These are phyloP conservation scores for Ypsolopha scabrella DNA, from an alignment of 2,888 invertebrate species.

Conservation along the genomic window DNA sequence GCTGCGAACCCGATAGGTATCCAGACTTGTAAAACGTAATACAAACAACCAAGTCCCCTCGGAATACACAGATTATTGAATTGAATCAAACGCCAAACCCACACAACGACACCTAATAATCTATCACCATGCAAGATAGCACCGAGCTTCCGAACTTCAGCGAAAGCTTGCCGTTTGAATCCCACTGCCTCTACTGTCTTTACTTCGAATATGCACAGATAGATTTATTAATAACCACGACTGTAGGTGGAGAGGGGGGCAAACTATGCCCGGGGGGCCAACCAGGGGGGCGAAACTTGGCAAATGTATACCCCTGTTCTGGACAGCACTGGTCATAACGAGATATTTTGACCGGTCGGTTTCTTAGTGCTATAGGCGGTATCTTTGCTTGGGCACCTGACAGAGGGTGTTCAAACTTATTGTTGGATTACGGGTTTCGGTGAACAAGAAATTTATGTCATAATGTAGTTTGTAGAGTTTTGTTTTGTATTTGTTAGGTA, in stretches of 20 bases:
- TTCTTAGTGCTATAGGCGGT: slow-evolving; percentile 48
- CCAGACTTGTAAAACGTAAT: no score
- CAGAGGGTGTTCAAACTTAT: slow-evolving; percentile 47
- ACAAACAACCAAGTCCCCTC: no score
- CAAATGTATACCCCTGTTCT: slow-evolving; percentile 60
- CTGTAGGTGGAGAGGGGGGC: slow-evolving; percentile 21
- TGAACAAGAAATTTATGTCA: slow-evolving; percentile 35
- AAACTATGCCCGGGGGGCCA: slow-evolving; percentile 45
- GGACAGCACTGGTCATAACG: slow-evolving; percentile 69
- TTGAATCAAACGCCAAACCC: no score
- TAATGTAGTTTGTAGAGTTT: slow-evolving; percentile 30
- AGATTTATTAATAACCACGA: slow-evolving; percentile 63
- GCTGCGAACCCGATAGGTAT: no score
- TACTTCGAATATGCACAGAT: slow-evolving; percentile 61
- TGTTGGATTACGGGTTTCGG: slow-evolving; percentile 32
- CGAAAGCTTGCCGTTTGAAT: slow-evolving; percentile 28
- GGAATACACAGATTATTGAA: no score
- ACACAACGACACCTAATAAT: no score
- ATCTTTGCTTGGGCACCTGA: slow-evolving; percentile 25
- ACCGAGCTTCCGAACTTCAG: slow-evolving; percentile 4
- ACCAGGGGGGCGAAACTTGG: slow-evolving; percentile 45
- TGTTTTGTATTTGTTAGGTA: slow-evolving; percentile 15
- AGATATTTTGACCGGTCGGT: slow-evolving; percentile 69
- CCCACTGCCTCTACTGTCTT: slow-evolving; percentile 42
- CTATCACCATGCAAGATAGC: neutral